Percentiles rank a stretch among this genome's conserved stretches.
Evolutionary conservation across 2,888 invertebrate species (phyloP).

Genomic region (Campaea margaritaria): DNA sequence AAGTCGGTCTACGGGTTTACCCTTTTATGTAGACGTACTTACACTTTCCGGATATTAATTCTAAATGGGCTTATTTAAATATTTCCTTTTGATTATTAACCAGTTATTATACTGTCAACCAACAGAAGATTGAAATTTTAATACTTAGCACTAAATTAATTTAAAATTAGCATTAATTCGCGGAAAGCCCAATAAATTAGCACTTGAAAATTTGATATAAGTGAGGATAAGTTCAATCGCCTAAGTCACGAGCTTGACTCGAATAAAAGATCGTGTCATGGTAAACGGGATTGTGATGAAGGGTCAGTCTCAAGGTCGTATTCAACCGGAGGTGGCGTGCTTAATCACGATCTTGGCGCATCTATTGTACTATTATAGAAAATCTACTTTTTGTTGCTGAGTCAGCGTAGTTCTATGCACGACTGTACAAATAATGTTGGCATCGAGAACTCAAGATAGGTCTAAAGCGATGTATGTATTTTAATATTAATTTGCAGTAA

Average conservation of each 20-base stretch:
- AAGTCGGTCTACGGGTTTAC: background rate
- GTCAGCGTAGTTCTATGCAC: background rate
- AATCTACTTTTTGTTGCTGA: background rate
- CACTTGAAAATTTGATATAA: slow-evolving; percentile 1
- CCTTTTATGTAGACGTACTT: too few relatives aligned
- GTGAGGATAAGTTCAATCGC: slow-evolving; percentile 34
- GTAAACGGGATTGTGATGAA: slow-evolving; percentile 27
- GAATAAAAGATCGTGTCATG: slow-evolving; percentile 22
- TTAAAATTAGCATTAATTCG: slow-evolving; percentile 3
- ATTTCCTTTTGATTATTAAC: background rate
- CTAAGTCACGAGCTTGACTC: slow-evolving; percentile 21
- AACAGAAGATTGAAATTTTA: background rate
- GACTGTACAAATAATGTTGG: too few relatives aligned
- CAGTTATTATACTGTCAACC: background rate
- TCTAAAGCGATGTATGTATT: too few relatives aligned
- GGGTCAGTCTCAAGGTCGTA: slow-evolving; percentile 30
- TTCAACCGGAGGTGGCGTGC: slow-evolving; percentile 22
- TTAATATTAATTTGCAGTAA: too few relatives aligned
- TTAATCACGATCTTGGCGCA: slow-evolving; percentile 24
- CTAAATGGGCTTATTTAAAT: slow-evolving; percentile 2
- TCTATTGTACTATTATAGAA: slow-evolving; percentile 5
- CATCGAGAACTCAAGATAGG: too few relatives aligned
- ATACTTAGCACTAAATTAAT: background rate
- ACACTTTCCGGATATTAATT: too few relatives aligned
- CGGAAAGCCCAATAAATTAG: slow-evolving; percentile 9